Evolutionary conservation across 2,797 vertebrate genomes (phyloP).

Genomic region (Chloroceryle amazona): DNA sequence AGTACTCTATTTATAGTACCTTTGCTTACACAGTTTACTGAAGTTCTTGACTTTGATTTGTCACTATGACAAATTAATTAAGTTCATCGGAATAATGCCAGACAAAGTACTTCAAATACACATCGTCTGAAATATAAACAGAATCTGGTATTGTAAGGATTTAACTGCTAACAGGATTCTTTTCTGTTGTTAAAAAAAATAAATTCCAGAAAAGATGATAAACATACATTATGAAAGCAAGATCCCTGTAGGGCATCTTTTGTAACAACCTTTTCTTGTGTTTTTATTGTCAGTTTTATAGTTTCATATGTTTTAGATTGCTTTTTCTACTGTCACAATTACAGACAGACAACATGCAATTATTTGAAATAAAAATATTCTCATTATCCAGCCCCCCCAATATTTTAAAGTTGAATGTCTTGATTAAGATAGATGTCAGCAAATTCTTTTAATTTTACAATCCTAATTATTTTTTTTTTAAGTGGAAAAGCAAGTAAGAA

Average conservation of each 20-base stretch:
- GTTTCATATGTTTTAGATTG: slow-evolving; percentile 7
- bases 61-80: neutral
- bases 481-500: slow-evolving; percentile 7
- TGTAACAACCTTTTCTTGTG: slow-evolving; percentile 25
- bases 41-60: neutral
- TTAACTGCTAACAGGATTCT: neutral
- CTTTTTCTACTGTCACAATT: slow-evolving; percentile 43
- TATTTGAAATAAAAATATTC: slow-evolving; percentile 61
- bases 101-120: neutral
- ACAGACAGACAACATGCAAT: slow-evolving; percentile 49
- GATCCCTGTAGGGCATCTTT: neutral
- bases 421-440: slow-evolving; percentile 11
- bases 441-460: slow-evolving; percentile 32
- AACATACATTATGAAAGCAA: neutral
- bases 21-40: neutral
- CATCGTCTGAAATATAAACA: neutral
- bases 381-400: slow-evolving; percentile 13
- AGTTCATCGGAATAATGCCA: neutral
- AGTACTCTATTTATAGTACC: neutral
- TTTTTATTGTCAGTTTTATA: slow-evolving; percentile 51
- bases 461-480: neutral
- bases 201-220: neutral
- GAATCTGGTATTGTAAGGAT: neutral
- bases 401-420: neutral
- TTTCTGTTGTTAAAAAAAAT: neutral